These are phyloP conservation scores for Rhingia campestris DNA, from an alignment of 2,888 invertebrate genomes.

Conservation along the genomic window DNA sequence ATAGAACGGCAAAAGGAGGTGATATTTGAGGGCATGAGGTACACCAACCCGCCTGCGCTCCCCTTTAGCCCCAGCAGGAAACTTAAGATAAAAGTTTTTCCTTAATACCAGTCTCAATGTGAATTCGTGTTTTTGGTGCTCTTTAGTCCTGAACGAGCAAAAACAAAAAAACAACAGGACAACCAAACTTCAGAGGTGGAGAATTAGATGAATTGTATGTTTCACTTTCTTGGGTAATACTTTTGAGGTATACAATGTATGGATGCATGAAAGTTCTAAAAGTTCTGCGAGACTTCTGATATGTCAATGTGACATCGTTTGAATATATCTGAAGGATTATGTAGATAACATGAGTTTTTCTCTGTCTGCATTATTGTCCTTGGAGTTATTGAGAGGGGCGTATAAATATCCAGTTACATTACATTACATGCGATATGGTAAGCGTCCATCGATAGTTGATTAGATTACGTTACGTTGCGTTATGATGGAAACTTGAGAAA, in stretches of 20 bases:
- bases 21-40: constrained; percentile 7
- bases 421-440: too few relatives aligned
- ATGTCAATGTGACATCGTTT: background rate
- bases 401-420: too few relatives aligned
- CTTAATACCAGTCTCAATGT: constrained; percentile 32
- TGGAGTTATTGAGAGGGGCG: too few relatives aligned
- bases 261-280: constrained; percentile 4
- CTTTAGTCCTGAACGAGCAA: background rate
- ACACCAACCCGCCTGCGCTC: constrained; percentile 8
- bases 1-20: constrained; percentile 29
- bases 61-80: constrained; percentile 7
- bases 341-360: too few relatives aligned
- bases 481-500: too few relatives aligned
- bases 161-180: constrained; percentile 64
- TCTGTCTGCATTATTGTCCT: too few relatives aligned
- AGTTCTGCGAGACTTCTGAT: background rate
- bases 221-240: constrained; percentile 9
- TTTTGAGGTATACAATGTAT: constrained; percentile 38
- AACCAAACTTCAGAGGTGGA: constrained; percentile 62
- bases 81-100: constrained; percentile 48
- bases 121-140: constrained; percentile 40
- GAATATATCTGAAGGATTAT: too few relatives aligned
- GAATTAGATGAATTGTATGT: constrained; percentile 49
- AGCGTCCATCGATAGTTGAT: too few relatives aligned
- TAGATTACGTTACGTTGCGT: too few relatives aligned